Percentiles rank a stretch among this genome's conserved stretches.
These are phyloP conservation scores for Cryptophagus acutangulus DNA, from an alignment of 2,888 invertebrate genomes.

Conservation along the genomic window DNA sequence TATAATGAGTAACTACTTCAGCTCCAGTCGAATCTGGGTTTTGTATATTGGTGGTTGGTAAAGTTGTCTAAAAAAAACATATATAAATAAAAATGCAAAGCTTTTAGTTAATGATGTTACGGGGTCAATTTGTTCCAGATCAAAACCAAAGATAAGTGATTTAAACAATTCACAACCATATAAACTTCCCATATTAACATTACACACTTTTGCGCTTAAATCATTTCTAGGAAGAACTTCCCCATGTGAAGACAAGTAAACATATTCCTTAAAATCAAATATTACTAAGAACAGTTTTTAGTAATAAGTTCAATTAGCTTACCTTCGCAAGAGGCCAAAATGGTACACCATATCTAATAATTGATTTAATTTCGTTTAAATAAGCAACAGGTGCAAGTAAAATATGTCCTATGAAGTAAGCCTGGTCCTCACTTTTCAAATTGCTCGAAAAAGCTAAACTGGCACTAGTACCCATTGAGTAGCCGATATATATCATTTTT, in stretches of 20 bases:
- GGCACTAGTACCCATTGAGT: constrained; percentile 21
- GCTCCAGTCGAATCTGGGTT: constrained; percentile 10
- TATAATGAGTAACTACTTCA: constrained; percentile 11
- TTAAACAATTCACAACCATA: no score
- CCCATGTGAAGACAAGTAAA: no score
- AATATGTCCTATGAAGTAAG: constrained; percentile 14
- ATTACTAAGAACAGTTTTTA: no score
- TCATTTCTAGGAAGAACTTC: no score
- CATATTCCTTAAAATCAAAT: no score
- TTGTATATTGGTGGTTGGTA: constrained; percentile 10
- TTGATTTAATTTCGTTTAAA: constrained; percentile 8
- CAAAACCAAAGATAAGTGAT: no score
- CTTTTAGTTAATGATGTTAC: no score
- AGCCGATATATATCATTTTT: constrained; percentile 20
- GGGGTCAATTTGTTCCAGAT: no score
- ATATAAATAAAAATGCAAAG: background rate
- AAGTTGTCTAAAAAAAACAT: constrained; percentile 2
- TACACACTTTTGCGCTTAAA: no score
- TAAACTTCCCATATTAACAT: no score
- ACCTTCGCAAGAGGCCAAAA: no score
- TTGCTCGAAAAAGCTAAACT: constrained; percentile 14
- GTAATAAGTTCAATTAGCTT: no score
- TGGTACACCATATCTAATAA: constrained; percentile 9
- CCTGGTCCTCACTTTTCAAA: constrained; percentile 11
- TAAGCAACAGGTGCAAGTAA: constrained; percentile 15